phyloP scores from a whole-genome alignment of 2,797 vertebrate genomes.

The Nannoperca australis region DNA sequence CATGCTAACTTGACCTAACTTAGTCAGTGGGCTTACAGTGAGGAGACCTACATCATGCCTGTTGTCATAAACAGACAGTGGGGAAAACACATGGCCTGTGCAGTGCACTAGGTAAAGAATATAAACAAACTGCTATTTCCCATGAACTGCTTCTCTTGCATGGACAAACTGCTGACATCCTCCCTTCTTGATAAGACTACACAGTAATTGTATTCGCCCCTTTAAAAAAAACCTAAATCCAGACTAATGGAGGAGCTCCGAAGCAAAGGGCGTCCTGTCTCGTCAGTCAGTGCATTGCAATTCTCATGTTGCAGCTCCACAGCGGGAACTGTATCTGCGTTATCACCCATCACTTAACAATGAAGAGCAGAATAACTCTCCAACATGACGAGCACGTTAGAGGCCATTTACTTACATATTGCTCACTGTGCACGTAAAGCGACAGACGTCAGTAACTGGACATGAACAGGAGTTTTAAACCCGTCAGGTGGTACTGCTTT shows the following conservation, averaged over 20 bases:
- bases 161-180: constrained; percentile 48
- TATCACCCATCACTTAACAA: constrained; percentile 42
- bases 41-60: constrained; percentile 8
- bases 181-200: constrained; percentile 30
- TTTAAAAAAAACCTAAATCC: constrained; percentile 15
- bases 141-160: constrained; percentile 29
- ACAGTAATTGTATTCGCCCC: constrained; percentile 13
- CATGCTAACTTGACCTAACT: not conserved
- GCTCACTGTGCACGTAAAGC: constrained; percentile 14
- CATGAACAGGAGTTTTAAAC: not conserved
- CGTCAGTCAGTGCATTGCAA: constrained; percentile 33
- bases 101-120: constrained; percentile 19
- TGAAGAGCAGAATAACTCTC: constrained; percentile 2
- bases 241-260: not conserved
- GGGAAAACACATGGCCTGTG: constrained; percentile 3
- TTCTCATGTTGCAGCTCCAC: constrained; percentile 15
- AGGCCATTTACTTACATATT: not conserved
- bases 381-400: not conserved
- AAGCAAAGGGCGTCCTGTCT: not conserved
- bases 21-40: not conserved
- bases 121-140: constrained; percentile 56
- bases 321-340: not conserved
- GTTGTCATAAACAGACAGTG: constrained; percentile 25
- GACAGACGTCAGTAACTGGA: not conserved
- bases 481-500: not conserved